Percentiles rank a stretch among this genome's conserved stretches.
phyloP scores from a whole-genome alignment of 2,888 invertebrate genomes.

The Stenolophus ochropezus region DNA sequence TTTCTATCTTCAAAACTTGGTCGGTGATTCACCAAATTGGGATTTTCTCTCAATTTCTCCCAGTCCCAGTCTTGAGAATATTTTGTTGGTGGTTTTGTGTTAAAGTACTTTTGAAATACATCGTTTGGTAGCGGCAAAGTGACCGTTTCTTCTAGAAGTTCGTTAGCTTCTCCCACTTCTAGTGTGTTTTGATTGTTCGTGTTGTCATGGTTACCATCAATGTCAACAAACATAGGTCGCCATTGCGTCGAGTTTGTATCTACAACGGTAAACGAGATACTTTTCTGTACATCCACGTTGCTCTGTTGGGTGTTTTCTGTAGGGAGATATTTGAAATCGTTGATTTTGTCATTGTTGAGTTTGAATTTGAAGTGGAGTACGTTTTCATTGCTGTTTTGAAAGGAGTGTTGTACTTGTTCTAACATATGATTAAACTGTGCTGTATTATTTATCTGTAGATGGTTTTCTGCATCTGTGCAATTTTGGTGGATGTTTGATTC shows the following conservation, averaged over 20 bases:
- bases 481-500: conserved; percentile 4
- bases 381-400: not conserved
- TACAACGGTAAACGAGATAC: conserved; percentile 43
- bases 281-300: conserved; percentile 25
- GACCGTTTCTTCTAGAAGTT: conserved; percentile 2
- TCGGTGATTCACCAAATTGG: conserved; percentile 52
- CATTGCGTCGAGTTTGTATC: conserved; percentile 38
- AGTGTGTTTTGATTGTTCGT: not conserved
- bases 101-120: conserved; percentile 43
- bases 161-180: conserved; percentile 30
- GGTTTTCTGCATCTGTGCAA: conserved; percentile 19
- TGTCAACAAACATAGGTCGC: conserved; percentile 35
- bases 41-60: conserved; percentile 37
- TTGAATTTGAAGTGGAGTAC: not conserved
- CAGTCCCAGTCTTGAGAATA: conserved; percentile 39
- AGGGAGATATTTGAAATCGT: not conserved
- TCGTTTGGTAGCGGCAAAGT: conserved; percentile 44
- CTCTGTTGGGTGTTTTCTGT: not conserved
- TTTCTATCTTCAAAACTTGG: not conserved
- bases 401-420: not conserved
- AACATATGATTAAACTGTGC: conserved; percentile 40
- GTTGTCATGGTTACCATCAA: not conserved
- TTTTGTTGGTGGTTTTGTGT: conserved; percentile 16
- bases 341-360: conserved; percentile 7
- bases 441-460: conserved; percentile 21